These are phyloP conservation scores for Eupeodes corollae DNA, from an alignment of 1,140 invertebrate species.

Conservation along the genomic window DNA sequence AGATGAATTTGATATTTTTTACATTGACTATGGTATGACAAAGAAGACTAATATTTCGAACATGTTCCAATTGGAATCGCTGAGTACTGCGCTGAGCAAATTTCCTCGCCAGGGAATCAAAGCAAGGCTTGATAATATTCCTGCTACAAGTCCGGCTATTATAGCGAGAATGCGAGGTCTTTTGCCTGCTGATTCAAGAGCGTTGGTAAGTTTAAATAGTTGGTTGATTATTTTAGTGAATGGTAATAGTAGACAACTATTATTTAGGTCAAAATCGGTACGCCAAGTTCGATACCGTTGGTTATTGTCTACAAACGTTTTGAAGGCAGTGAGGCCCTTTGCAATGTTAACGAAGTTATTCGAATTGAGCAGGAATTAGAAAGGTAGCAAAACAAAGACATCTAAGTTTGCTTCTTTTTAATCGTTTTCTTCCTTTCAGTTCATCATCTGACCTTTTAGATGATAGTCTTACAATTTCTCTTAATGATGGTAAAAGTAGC, in stretches of 20 bases:
- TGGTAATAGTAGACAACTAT: too few species aligned
- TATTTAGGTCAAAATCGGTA: conserved; percentile 22
- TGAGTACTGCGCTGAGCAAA: conserved; percentile 25
- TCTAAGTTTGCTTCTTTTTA: too few species aligned
- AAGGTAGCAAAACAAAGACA: too few species aligned
- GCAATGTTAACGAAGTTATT: conserved; percentile 26
- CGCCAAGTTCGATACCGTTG: conserved; percentile 14
- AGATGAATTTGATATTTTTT: conserved; percentile 25
- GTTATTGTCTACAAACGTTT: conserved; percentile 24
- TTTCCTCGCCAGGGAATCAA: conserved; percentile 26
- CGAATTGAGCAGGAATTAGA: conserved; percentile 28
- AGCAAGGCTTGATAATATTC: conserved; percentile 27
- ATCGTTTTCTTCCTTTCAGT: too few species aligned
- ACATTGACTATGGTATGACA: conserved; percentile 27
- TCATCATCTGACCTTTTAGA: too few species aligned
- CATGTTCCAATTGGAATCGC: conserved; percentile 29
- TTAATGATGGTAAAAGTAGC: conserved; percentile 2
- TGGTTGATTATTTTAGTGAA: not conserved
- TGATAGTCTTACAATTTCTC: not conserved
- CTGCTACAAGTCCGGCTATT: conserved; percentile 19
- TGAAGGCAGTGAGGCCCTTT: conserved; percentile 14
- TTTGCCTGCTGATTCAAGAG: conserved; percentile 20
- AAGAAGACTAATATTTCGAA: conserved; percentile 28
- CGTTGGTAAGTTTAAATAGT: conserved; percentile 16
- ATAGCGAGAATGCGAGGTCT: conserved; percentile 19